Evolutionary conservation across 1,140 invertebrate genomes (phyloP).

Genomic region (Eueides isabella): DNA sequence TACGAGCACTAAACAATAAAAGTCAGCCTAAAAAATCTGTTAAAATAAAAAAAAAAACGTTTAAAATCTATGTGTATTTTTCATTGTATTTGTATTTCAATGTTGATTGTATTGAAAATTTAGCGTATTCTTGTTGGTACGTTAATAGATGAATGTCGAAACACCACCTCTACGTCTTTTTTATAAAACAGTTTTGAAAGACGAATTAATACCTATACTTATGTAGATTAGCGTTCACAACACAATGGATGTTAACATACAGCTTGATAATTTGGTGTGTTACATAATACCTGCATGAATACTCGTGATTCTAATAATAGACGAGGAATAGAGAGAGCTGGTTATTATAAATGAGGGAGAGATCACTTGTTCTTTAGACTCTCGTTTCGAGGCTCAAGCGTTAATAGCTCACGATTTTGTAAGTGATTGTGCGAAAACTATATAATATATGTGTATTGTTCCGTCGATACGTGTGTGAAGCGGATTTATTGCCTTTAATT

Average conservation of each 20-base stretch:
- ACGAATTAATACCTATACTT: constrained; percentile 80
- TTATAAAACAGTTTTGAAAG: constrained; percentile 77
- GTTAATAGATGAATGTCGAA: constrained; percentile 63
- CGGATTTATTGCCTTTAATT: constrained; percentile 70
- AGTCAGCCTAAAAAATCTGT: background rate
- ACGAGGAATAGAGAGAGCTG: constrained; percentile 64
- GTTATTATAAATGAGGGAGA: constrained; percentile 77
- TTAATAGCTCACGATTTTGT: constrained; percentile 60
- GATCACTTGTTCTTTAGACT: constrained; percentile 56
- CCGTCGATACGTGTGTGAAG: constrained; percentile 56
- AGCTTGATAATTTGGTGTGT: constrained; percentile 72
- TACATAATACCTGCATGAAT: constrained; percentile 75
- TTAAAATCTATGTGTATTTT: too few species aligned
- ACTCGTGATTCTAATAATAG: constrained; percentile 71
- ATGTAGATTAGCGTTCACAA: constrained; percentile 75
- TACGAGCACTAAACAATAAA: too few species aligned
- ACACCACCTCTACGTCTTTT: constrained; percentile 62
- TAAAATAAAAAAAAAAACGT: background rate
- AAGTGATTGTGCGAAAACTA: constrained; percentile 62
- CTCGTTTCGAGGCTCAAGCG: constrained; percentile 50
- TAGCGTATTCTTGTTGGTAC: constrained; percentile 55
- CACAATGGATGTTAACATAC: constrained; percentile 77
- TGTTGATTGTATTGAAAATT: constrained; percentile 69
- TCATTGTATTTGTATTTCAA: background rate
- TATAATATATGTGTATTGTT: constrained; percentile 63